Conservation (phyloP, 37 sponge, comb jelly and placozoan genomes). For the Halisarca cf. caerulea region DNA sequence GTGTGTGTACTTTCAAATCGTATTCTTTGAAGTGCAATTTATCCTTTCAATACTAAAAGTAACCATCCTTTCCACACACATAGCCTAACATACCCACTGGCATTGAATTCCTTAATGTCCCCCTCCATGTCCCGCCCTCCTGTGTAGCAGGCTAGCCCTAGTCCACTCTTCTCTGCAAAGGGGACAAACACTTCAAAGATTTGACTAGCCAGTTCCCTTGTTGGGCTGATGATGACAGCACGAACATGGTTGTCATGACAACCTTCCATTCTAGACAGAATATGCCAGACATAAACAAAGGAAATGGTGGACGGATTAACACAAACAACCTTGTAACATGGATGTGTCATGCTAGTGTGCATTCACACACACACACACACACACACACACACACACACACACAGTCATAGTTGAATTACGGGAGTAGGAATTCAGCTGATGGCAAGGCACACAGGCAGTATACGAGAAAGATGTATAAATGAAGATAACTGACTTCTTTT, state of each 20-base stretch:
- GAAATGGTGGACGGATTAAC: too few species aligned
- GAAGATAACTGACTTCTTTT: too few species aligned
- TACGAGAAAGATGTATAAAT: too few species aligned
- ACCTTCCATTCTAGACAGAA: neutral
- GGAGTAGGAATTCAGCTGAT: neutral
- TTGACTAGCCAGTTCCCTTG: conserved; percentile 94
- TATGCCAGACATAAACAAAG: too few species aligned
- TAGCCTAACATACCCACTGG: conserved; percentile 20
- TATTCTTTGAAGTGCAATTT: too few species aligned
- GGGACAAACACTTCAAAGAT: conserved; percentile 64
- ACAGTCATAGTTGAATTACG: neutral
- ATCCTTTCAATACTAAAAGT: too few species aligned
- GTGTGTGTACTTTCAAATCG: too few species aligned
- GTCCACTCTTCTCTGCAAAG: conserved; percentile 44
- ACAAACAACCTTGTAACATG: too few species aligned
- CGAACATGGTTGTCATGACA: neutral
- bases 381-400: neutral
- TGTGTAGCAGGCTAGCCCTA: conserved; percentile 37
- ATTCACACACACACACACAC: neutral
- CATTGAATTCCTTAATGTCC: conserved; percentile 25
- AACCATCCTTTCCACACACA: too few species aligned
- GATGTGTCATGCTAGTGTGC: too few species aligned
- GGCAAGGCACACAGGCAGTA: too few species aligned
- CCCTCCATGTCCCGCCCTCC: conserved; percentile 73
- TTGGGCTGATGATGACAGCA: conserved; percentile 86